Percentiles rank a stretch among this genome's conserved stretches.
Conservation (phyloP, 2,113 vertebrate species). For the Oreotrochilus melanogaster region DNA sequence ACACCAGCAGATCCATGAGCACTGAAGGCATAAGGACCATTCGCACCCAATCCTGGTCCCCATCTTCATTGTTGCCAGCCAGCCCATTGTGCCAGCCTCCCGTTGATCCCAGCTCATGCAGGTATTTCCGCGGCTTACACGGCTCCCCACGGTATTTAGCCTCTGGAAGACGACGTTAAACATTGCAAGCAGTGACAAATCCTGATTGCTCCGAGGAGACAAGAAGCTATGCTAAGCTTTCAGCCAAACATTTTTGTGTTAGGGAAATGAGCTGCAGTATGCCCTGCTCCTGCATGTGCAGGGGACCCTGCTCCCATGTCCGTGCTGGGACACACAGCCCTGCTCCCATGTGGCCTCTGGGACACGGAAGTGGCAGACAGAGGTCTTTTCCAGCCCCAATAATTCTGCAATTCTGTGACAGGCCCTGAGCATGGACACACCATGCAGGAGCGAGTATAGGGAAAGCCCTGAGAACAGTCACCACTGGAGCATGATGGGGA, state of each 20-base stretch:
- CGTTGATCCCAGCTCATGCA: conserved; percentile 52
- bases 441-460: rapidly evolving
- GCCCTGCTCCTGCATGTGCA: background rate
- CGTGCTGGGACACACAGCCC: background rate
- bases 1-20: rapidly evolving
- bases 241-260: background rate
- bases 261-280: background rate
- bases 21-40: background rate
- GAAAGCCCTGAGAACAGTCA: background rate
- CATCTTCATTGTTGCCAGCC: background rate
- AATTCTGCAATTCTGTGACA: background rate
- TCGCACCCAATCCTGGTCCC: background rate
- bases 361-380: background rate
- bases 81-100: conserved; percentile 5
- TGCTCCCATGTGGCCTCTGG: background rate
- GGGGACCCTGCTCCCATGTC: background rate
- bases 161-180: conserved; percentile 58
- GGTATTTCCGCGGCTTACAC: conserved; percentile 38
- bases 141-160: conserved; percentile 61
- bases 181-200: conserved; percentile 61
- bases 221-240: conserved; percentile 35
- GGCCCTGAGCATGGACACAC: background rate
- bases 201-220: conserved; percentile 65
- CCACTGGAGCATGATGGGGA: no score
- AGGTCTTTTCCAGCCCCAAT: no score